Evolutionary conservation across 2,797 vertebrate genomes (phyloP).

Genomic region (Australoheros facetus): DNA sequence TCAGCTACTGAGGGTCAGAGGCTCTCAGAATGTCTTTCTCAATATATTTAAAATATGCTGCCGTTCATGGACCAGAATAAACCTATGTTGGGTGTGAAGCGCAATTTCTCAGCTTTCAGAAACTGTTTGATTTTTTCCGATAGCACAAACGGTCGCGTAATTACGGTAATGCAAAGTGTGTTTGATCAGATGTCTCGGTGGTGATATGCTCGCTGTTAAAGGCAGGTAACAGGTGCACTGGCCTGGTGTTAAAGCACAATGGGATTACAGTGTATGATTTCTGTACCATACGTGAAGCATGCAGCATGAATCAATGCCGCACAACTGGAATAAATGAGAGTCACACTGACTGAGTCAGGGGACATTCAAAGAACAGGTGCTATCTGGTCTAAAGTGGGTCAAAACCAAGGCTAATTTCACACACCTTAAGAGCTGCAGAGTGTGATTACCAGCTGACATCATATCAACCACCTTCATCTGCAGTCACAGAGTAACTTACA

Average conservation of each 20-base stretch:
- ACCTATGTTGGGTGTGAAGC: no score
- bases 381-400: background rate
- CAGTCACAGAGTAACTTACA: background rate
- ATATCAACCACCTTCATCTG: background rate
- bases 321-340: background rate
- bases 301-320: background rate
- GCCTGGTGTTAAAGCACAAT: background rate
- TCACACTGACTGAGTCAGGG: background rate
- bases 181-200: no score
- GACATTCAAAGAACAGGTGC: background rate
- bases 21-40: background rate
- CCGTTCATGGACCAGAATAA: no score
- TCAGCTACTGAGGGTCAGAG: background rate
- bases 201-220: no score
- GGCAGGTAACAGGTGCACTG: no score
- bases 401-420: background rate
- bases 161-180: no score
- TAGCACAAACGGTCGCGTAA: no score
- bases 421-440: background rate
- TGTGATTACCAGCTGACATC: no score
- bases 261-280: background rate
- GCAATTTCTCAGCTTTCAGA: no score
- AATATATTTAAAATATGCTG: background rate
- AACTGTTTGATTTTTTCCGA: no score
- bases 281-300: background rate